phyloP scores from a whole-genome alignment of 2,888 invertebrate species.

The Drosophila lacicola region DNA sequence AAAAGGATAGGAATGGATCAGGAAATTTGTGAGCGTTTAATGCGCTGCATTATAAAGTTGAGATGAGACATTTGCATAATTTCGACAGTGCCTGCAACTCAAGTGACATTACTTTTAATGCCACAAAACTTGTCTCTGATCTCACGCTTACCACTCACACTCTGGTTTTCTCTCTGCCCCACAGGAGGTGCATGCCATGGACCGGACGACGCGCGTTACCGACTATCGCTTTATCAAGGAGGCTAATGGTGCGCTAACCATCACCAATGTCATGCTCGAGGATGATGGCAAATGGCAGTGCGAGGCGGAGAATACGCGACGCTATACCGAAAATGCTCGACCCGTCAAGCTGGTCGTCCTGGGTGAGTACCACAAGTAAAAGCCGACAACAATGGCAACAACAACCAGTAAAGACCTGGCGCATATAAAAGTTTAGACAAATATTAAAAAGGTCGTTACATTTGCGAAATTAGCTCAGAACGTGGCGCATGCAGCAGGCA shows the following conservation, averaged over 20 bases:
- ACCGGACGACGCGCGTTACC: slow-evolving; percentile 84
- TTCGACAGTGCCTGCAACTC: slow-evolving; percentile 36
- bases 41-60: slow-evolving; percentile 67
- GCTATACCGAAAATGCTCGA: slow-evolving; percentile 88
- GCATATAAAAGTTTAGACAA: slow-evolving; percentile 56
- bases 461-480: slow-evolving; percentile 59
- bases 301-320: slow-evolving; percentile 88
- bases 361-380: slow-evolving; percentile 86
- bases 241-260: slow-evolving; percentile 84
- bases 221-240: slow-evolving; percentile 85
- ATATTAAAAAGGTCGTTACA: slow-evolving; percentile 59
- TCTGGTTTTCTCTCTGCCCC: slow-evolving; percentile 7
- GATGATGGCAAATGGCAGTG: slow-evolving; percentile 92
- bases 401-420: slow-evolving; percentile 1
- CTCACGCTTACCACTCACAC: slow-evolving; percentile 1
- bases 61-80: slow-evolving; percentile 59
- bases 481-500: slow-evolving; percentile 33
- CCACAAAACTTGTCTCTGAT: slow-evolving; percentile 21
- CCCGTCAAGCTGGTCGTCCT: slow-evolving; percentile 89
- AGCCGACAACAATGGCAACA: background rate
- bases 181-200: slow-evolving; percentile 84
- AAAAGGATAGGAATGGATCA: slow-evolving; percentile 16
- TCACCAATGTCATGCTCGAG: slow-evolving; percentile 86
- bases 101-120: slow-evolving; percentile 63
- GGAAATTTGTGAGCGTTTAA: slow-evolving; percentile 65